Percentiles rank a stretch among this genome's conserved stretches.
These are phyloP conservation scores for Dasypogon diadema DNA, from an alignment of 2,888 invertebrate species.

Conservation along the genomic window DNA sequence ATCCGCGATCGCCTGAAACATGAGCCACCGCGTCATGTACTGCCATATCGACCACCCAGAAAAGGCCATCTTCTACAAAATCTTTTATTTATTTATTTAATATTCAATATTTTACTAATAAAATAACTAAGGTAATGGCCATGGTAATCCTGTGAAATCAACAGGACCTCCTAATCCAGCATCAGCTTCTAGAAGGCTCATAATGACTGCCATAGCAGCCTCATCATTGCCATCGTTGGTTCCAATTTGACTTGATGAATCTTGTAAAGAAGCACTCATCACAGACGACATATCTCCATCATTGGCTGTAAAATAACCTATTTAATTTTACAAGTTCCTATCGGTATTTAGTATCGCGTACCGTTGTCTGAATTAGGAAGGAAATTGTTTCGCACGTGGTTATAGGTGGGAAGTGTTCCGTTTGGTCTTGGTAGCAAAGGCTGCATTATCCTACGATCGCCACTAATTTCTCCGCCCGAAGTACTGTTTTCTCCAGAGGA, in stretches of 20 bases:
- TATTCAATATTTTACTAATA: constrained; percentile 15
- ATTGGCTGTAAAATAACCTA: constrained; percentile 44
- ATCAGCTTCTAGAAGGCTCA: constrained; percentile 90
- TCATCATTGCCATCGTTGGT: constrained; percentile 84
- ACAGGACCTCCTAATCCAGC: constrained; percentile 89
- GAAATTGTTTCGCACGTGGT: constrained; percentile 62
- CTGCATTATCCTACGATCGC: constrained; percentile 47
- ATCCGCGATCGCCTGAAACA: too few relatives aligned
- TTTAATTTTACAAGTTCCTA: constrained; percentile 5
- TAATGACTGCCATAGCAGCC: constrained; percentile 92
- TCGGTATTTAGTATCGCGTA: constrained; percentile 4
- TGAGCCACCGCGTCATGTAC: too few relatives aligned
- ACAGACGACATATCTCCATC: constrained; percentile 52
- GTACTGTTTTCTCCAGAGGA: constrained; percentile 55
- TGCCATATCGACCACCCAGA: too few relatives aligned
- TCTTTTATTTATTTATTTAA: constrained; percentile 3
- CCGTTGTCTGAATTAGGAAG: constrained; percentile 63
- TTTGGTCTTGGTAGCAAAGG: constrained; percentile 50
- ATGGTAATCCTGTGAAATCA: constrained; percentile 87
- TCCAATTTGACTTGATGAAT: constrained; percentile 59
- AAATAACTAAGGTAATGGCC: constrained; percentile 68
- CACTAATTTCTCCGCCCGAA: constrained; percentile 53
- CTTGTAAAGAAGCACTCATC: constrained; percentile 35
- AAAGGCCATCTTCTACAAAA: constrained; percentile 33
- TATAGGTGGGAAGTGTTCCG: constrained; percentile 57